These are phyloP conservation scores for Istiophorus platypterus DNA, from an alignment of 2,113 vertebrate genomes.

Conservation along the genomic window DNA sequence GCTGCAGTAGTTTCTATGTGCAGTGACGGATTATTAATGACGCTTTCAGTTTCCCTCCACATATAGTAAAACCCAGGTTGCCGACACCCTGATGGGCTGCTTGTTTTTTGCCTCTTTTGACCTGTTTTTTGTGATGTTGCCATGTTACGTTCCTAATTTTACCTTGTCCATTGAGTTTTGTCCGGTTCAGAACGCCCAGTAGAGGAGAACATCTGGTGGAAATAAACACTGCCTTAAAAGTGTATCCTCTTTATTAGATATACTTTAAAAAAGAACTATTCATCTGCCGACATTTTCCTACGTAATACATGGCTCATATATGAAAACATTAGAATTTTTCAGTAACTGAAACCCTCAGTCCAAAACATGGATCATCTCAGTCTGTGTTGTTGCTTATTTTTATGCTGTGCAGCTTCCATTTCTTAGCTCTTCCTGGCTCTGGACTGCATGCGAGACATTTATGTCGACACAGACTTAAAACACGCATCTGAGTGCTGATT, in stretches of 20 bases:
- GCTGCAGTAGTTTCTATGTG: background rate
- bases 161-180: background rate
- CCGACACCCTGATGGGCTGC: too few species aligned
- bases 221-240: conserved; percentile 16
- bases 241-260: background rate
- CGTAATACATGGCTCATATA: background rate
- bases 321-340: background rate
- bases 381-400: background rate
- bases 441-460: background rate
- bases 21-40: background rate
- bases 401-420: background rate
- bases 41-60: background rate
- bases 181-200: background rate
- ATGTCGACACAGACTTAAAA: background rate
- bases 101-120: too few species aligned
- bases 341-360: background rate
- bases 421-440: background rate
- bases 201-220: background rate
- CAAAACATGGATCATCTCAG: too few species aligned
- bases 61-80: background rate
- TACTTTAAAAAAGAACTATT: background rate
- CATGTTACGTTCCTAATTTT: too few species aligned
- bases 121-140: too few species aligned
- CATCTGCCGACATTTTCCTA: background rate
- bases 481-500: background rate